phyloP scores from a whole-genome alignment of 2,113 vertebrate species.

The Catharus fuscescens region DNA sequence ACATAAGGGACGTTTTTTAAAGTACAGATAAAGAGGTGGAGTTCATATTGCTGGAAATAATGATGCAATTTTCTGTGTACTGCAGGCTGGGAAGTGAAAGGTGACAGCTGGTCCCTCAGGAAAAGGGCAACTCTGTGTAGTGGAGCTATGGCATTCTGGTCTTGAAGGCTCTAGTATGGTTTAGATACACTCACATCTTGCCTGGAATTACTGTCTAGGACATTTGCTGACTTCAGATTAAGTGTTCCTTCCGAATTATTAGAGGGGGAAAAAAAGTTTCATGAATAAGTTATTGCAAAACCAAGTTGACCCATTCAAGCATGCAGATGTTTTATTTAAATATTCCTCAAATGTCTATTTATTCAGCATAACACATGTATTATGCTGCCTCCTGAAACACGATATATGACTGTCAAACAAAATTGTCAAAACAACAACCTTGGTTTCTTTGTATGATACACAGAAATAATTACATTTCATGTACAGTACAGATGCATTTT shows the following conservation, averaged over 20 bases:
- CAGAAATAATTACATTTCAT: constrained; percentile 86
- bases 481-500: constrained; percentile 90
- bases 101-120: not conserved
- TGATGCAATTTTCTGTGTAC: not conserved
- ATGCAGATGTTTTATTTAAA: constrained; percentile 87
- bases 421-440: constrained; percentile 82
- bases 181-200: not conserved
- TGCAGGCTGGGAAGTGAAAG: not conserved
- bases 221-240: not conserved
- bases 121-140: not conserved
- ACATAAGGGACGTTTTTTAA: not conserved
- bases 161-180: not conserved
- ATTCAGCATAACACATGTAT: constrained; percentile 78
- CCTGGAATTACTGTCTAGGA: not conserved
- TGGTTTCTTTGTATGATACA: constrained; percentile 84
- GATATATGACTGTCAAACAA: constrained; percentile 77
- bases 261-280: not conserved
- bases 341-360: constrained; percentile 81
- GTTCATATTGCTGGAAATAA: not conserved
- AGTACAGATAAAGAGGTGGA: not conserved
- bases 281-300: constrained; percentile 67
- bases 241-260: not conserved
- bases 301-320: constrained; percentile 77
- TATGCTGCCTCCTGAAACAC: constrained; percentile 81
- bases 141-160: not conserved